These are phyloP conservation scores for Tribolium madens DNA, from an alignment of 1,140 invertebrate genomes.

Conservation along the genomic window DNA sequence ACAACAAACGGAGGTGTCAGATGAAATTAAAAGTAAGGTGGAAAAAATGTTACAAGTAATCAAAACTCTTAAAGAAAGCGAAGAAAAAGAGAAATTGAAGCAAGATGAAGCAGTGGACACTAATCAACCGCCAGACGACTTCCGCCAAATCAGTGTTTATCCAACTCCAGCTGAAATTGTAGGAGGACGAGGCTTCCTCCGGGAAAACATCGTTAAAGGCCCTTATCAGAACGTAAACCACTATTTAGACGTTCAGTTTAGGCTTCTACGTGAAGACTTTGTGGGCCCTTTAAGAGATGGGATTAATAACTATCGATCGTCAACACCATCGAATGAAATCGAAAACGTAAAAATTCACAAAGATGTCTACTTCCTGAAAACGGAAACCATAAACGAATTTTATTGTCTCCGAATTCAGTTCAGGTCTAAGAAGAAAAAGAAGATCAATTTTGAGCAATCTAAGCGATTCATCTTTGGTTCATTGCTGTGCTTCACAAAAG, in stretches of 20 bases:
- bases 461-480: conserved; percentile 79
- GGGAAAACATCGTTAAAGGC: conserved; percentile 72
- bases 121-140: conserved; percentile 65
- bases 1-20: conserved; percentile 61
- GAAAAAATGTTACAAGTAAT: conserved; percentile 61
- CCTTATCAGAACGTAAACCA: conserved; percentile 74
- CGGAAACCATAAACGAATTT: conserved; percentile 52
- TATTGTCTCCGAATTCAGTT: conserved; percentile 54
- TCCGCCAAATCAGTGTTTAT: conserved; percentile 66
- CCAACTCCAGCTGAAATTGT: conserved; percentile 65
- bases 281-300: conserved; percentile 71
- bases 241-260: conserved; percentile 84
- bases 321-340: conserved; percentile 53
- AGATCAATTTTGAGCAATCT: conserved; percentile 62
- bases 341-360: conserved; percentile 60
- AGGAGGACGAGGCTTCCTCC: conserved; percentile 10
- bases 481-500: conserved; percentile 77
- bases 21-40: conserved; percentile 60
- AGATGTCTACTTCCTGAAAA: conserved; percentile 51
- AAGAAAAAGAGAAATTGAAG: conserved; percentile 52
- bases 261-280: conserved; percentile 82
- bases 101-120: conserved; percentile 43
- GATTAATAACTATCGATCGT: conserved; percentile 64
- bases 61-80: conserved; percentile 56
- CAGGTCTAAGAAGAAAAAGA: conserved; percentile 50